Conservation (phyloP, 2,888 invertebrate genomes). For the Steinernema scapterisci region DNA sequence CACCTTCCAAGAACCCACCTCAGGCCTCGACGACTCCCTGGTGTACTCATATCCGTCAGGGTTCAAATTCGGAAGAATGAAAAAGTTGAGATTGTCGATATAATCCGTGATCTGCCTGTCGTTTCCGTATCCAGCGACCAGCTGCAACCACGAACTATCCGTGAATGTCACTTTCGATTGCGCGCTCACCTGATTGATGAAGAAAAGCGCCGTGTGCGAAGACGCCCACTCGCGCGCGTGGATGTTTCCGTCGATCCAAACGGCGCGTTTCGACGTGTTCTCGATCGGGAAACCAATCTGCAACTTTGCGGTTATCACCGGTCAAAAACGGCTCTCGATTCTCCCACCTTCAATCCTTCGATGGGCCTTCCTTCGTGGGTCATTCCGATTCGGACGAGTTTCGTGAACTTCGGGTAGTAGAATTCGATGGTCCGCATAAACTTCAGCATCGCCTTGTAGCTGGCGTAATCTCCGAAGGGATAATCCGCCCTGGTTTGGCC, state of each 20-base stretch:
- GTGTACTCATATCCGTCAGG: conserved; percentile 67
- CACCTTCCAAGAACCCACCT: conserved; percentile 41
- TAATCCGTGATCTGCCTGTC: conserved; percentile 59
- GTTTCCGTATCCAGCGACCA: conserved; percentile 61
- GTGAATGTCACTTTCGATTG: background rate
- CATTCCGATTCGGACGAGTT: conserved; percentile 59
- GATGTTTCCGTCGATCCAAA: conserved; percentile 68
- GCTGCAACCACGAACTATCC: conserved; percentile 45
- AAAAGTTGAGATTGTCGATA: conserved; percentile 60
- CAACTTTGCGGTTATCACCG: background rate
- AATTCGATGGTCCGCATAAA: conserved; percentile 55
- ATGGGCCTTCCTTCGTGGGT: conserved; percentile 66
- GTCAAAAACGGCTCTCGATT: background rate
- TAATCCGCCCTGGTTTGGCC: conserved; percentile 44
- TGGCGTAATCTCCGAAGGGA: conserved; percentile 61
- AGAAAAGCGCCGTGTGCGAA: conserved; percentile 65
- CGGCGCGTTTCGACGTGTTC: conserved; percentile 52
- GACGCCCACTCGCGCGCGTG: conserved; percentile 67
- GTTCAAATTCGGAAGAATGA: conserved; percentile 65
- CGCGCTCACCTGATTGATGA: conserved; percentile 62
- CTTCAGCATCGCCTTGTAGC: conserved; percentile 63
- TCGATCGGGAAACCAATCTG: conserved; percentile 53
- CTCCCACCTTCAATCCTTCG: conserved; percentile 60
- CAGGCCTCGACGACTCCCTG: conserved; percentile 55
- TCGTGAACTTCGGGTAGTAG: conserved; percentile 62